These are phyloP conservation scores for Orthosia incerta DNA, from an alignment of 2,888 invertebrate genomes.

Conservation along the genomic window DNA sequence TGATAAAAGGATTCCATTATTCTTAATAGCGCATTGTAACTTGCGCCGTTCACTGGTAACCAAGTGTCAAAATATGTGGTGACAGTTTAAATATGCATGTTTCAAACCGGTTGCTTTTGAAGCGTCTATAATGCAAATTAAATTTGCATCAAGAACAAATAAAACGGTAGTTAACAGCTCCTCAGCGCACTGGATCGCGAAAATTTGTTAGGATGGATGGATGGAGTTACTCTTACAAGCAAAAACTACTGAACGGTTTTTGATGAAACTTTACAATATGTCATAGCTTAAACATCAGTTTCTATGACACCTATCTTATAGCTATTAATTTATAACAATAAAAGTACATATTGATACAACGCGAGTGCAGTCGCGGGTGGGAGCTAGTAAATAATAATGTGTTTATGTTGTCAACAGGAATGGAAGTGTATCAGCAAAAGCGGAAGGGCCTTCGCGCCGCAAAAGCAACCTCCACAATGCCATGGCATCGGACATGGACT, in stretches of 20 bases:
- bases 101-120: slow-evolving; percentile 16
- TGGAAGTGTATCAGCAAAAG: slow-evolving; percentile 89
- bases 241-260: too few relatives aligned
- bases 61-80: slow-evolving; percentile 37
- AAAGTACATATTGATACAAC: too few relatives aligned
- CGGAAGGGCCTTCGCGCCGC: slow-evolving; percentile 93
- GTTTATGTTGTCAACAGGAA: slow-evolving; percentile 77
- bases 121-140: not conserved
- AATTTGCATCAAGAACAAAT: slow-evolving; percentile 32
- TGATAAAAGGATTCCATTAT: slow-evolving; percentile 35
- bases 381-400: slow-evolving; percentile 34
- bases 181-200: not conserved
- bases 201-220: too few relatives aligned
- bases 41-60: slow-evolving; percentile 24
- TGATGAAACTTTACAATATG: too few relatives aligned
- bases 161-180: not conserved
- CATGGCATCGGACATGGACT: slow-evolving; percentile 87
- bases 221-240: too few relatives aligned
- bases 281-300: too few relatives aligned
- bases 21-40: slow-evolving; percentile 42
- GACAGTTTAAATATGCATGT: slow-evolving; percentile 38
- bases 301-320: too few relatives aligned
- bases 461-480: slow-evolving; percentile 94
- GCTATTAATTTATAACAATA: too few relatives aligned
- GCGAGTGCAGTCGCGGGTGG: too few relatives aligned